Percentiles rank a stretch among this genome's conserved stretches.
Conservation (phyloP, 2,888 invertebrate species). For the Aquatica leii region DNA sequence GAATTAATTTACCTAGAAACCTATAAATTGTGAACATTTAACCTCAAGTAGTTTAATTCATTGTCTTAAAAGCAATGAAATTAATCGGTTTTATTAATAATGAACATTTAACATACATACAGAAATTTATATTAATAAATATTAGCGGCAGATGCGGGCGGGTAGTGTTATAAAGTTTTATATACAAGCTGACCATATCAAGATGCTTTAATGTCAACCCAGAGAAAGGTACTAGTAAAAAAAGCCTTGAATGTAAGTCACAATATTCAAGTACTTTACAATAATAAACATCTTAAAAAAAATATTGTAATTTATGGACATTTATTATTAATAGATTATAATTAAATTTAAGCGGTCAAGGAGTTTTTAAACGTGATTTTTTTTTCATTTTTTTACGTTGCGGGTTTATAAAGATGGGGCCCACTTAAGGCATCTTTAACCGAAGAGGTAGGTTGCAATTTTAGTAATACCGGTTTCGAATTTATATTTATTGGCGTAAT, state of each 20-base stretch:
- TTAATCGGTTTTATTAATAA: conserved; percentile 22
- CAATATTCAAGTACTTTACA: conserved; percentile 16
- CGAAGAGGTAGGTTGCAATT: conserved; percentile 36
- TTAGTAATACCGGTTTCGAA: conserved; percentile 32
- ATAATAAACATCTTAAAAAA: conserved; percentile 22
- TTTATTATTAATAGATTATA: conserved; percentile 30
- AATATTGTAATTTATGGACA: conserved; percentile 28
- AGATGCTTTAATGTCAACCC: not conserved
- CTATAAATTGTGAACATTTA: conserved; percentile 6
- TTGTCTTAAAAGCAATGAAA: conserved; percentile 17
- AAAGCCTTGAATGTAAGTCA: conserved; percentile 42
- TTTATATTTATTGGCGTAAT: conserved; percentile 34
- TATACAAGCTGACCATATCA: too few relatives aligned
- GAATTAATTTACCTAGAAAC: conserved; percentile 3
- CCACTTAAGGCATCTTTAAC: conserved; percentile 32
- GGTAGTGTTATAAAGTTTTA: conserved; percentile 19
- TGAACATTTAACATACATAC: conserved; percentile 28
- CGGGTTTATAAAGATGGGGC: conserved; percentile 28
- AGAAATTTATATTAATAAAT: conserved; percentile 31
- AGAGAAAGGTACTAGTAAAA: not conserved
- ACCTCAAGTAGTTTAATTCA: conserved; percentile 11
- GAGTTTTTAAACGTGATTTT: conserved; percentile 34
- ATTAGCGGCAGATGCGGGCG: conserved; percentile 31
- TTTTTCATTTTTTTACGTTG: conserved; percentile 13
- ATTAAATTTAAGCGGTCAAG: conserved; percentile 39